Evolutionary conservation across 2,888 invertebrate genomes (phyloP).

Genomic region (Pharmacophagus antenor): DNA sequence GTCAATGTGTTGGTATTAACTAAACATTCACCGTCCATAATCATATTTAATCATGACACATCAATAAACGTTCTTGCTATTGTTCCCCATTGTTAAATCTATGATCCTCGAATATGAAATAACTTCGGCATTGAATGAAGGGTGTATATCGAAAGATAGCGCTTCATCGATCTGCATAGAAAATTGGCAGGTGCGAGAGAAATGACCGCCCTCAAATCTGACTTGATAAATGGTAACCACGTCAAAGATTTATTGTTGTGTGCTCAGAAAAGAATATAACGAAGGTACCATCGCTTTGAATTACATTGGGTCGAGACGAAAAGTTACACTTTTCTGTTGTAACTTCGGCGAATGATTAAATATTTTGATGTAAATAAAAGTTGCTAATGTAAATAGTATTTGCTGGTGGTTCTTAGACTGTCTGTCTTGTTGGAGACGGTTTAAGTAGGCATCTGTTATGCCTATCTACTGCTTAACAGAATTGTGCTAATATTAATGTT

Average conservation of each 20-base stretch:
- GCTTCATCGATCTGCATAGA: slow-evolving; percentile 37
- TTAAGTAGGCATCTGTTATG: no score
- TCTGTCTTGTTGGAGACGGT: no score
- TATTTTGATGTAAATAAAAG: no score
- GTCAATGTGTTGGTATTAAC: no score
- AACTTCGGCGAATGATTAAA: no score
- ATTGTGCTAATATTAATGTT: no score
- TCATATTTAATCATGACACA: no score
- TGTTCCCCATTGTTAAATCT: neutral
- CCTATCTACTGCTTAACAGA: no score
- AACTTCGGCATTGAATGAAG: neutral
- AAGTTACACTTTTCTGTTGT: no score
- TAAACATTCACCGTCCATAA: no score
- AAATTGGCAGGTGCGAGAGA: slow-evolving; percentile 40
- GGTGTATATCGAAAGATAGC: slow-evolving; percentile 38
- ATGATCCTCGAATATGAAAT: neutral
- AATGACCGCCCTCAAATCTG: slow-evolving; percentile 11
- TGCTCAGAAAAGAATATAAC: slow-evolving; percentile 3
- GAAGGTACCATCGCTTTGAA: neutral
- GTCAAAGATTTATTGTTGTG: slow-evolving; percentile 20
- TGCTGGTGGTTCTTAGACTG: no score
- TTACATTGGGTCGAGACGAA: neutral
- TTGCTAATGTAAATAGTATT: no score
- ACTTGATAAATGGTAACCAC: slow-evolving; percentile 37
- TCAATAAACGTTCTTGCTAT: neutral